phyloP scores from a whole-genome alignment of 2,888 invertebrate genomes.

The Malacosoma neustria region DNA sequence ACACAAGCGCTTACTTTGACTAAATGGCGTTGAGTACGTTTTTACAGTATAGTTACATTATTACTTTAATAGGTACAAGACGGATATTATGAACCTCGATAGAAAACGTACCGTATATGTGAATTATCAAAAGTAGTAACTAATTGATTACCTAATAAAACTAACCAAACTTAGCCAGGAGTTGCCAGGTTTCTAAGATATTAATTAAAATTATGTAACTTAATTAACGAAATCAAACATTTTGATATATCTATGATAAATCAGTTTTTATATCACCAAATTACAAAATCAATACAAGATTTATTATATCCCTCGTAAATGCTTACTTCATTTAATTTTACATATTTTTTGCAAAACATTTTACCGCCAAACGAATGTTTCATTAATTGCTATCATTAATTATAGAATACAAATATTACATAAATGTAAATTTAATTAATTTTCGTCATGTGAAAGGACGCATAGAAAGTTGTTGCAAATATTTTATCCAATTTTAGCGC shows the following conservation, averaged over 20 bases:
- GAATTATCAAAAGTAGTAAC: too few species aligned
- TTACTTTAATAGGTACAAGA: too few species aligned
- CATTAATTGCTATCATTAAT: not conserved
- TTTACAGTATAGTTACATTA: too few species aligned
- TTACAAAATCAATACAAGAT: not conserved
- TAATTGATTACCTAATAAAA: too few species aligned
- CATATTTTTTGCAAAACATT: slow-evolving; percentile 1
- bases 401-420: not conserved
- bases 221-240: slow-evolving; percentile 2
- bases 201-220: too few species aligned
- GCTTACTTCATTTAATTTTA: not conserved
- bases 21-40: too few species aligned
- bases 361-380: not conserved
- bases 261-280: not conserved
- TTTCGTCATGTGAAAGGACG: slow-evolving; percentile 2
- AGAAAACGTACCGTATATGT: too few species aligned
- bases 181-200: too few species aligned
- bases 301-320: not conserved
- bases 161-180: too few species aligned
- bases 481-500: slow-evolving; percentile 9
- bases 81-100: too few species aligned
- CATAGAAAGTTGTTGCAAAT: slow-evolving; percentile 39
- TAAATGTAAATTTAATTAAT: not conserved
- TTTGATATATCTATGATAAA: not conserved
- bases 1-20: too few species aligned